These are phyloP conservation scores for Tachycineta bicolor DNA, from an alignment of 2,113 vertebrate genomes.

Conservation along the genomic window DNA sequence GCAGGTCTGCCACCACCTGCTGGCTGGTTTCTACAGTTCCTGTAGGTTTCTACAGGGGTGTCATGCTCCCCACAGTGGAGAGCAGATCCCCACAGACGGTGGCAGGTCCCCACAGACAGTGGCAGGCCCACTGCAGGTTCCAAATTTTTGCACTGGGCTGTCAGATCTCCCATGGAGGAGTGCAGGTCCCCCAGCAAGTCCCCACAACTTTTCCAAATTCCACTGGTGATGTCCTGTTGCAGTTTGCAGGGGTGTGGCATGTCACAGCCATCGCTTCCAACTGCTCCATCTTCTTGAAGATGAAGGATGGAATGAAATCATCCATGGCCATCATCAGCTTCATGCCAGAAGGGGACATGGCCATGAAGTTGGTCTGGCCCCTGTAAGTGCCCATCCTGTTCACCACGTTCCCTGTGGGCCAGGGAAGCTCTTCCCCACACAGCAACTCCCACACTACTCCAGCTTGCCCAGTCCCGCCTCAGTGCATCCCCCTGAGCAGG, in stretches of 20 bases:
- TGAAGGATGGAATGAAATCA: background rate
- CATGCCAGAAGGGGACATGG: background rate
- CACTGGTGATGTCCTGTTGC: background rate
- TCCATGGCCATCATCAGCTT: background rate
- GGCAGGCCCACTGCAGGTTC: background rate
- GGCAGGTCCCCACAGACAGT: background rate
- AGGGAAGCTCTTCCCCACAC: background rate
- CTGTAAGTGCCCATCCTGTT: background rate
- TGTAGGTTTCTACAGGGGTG: background rate
- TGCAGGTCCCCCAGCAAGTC: background rate
- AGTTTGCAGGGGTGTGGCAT: constrained; percentile 42
- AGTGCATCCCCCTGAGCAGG: rapidly evolving
- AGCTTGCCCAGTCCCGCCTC: rapidly evolving
- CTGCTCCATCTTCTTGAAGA: constrained; percentile 2
- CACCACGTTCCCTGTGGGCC: rapidly evolving
- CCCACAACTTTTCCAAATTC: background rate
- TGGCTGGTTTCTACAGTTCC: background rate
- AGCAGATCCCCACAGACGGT: background rate
- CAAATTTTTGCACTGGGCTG: background rate
- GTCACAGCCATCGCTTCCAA: background rate
- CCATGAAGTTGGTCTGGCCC: background rate
- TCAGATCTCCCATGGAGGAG: background rate
- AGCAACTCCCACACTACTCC: rapidly evolving
- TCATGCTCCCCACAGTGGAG: background rate
- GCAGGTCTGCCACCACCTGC: background rate